A percentile compares a stretch with the other conserved stretches of the same genome.
Conservation (phyloP, 2,797 vertebrate species). For the Sebastes hubbsi region DNA sequence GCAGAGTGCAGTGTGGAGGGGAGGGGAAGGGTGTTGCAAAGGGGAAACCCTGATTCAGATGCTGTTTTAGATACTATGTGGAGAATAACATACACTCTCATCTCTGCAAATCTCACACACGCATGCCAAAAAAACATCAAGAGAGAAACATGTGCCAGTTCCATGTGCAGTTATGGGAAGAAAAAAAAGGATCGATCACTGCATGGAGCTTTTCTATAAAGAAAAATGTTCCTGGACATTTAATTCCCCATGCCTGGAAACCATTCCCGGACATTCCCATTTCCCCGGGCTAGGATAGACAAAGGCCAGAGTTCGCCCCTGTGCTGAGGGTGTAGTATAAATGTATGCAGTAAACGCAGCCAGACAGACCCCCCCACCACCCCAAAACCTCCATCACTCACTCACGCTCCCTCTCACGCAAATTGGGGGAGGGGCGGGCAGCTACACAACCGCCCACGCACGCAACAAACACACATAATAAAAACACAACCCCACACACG, state of each 20-base stretch:
- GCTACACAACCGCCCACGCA: conserved; percentile 43
- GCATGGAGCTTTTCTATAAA: conserved; percentile 41
- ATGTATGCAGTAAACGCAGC: conserved; percentile 74
- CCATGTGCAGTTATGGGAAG: conserved; percentile 32
- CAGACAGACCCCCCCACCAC: conserved; percentile 61
- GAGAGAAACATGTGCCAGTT: conserved; percentile 34
- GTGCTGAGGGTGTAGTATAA: conserved; percentile 64
- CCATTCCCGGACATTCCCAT: conserved; percentile 61
- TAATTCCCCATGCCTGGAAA: conserved; percentile 71
- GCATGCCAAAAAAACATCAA: conserved; percentile 7
- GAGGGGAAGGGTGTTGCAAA: conserved; percentile 20
- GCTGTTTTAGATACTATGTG: neutral
- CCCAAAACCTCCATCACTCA: conserved; percentile 59
- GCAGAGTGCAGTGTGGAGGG: conserved; percentile 10
- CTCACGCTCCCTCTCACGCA: conserved; percentile 61
- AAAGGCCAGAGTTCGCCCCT: conserved; percentile 70
- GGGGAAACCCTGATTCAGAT: conserved; percentile 53
- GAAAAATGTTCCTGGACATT: conserved; percentile 48
- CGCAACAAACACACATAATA: conserved; percentile 60
- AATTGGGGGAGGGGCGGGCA: conserved; percentile 74
- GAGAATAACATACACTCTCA: conserved; percentile 4
- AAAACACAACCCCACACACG: conserved; percentile 44
- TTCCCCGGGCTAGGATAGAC: conserved; percentile 60
- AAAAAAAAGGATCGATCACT: conserved; percentile 31
- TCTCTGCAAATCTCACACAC: neutral